These are phyloP conservation scores for Nycticebus coucang DNA, from an alignment of 2,113 vertebrate species.

Conservation along the genomic window DNA sequence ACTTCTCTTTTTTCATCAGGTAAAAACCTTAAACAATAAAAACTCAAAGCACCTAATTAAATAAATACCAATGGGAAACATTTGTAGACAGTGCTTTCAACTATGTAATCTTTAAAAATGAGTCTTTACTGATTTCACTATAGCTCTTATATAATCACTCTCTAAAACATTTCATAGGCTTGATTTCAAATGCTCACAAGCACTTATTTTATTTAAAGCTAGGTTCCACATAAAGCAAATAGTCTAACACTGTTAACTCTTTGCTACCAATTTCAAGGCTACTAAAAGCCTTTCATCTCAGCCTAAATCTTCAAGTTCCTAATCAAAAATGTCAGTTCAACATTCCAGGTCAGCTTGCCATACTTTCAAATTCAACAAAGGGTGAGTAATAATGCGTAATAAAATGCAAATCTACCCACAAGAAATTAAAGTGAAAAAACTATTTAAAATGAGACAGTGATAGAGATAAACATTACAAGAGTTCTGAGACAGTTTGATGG, in stretches of 20 bases:
- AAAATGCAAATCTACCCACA: neutral
- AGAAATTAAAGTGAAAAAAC: neutral
- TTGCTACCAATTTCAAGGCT: neutral
- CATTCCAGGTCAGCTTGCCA: neutral
- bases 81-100: neutral
- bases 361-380: neutral
- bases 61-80: neutral
- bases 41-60: neutral
- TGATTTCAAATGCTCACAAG: neutral
- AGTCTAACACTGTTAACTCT: neutral
- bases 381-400: neutral
- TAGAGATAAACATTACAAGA: neutral
- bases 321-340: neutral
- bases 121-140: neutral
- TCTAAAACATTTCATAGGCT: neutral
- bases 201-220: conserved; percentile 34
- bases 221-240: neutral
- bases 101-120: neutral
- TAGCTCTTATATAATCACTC: neutral
- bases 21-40: conserved; percentile 18
- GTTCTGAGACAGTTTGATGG: neutral
- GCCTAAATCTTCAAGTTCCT: neutral
- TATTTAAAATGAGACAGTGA: neutral
- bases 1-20: neutral
- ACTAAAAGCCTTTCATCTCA: conserved; percentile 3